Conservation (phyloP, 2,888 invertebrate genomes). For the Shargacucullia verbasci region DNA sequence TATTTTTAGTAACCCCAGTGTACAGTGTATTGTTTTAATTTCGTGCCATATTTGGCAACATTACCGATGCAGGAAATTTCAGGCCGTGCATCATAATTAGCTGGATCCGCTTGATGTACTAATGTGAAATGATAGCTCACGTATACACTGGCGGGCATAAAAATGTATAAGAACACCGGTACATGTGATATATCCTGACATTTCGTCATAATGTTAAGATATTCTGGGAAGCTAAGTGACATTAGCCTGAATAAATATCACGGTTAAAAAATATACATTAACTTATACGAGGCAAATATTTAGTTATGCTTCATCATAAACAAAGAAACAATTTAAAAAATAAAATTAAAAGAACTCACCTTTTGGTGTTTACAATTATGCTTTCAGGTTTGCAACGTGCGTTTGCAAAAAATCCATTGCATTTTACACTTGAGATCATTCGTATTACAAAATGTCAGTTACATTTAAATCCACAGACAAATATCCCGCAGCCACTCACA, state of each 20-base stretch:
- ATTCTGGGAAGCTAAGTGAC: no score
- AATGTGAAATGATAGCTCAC: constrained; percentile 6
- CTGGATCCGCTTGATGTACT: constrained; percentile 39
- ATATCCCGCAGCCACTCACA: constrained; percentile 46
- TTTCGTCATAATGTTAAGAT: no score
- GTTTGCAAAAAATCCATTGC: no score
- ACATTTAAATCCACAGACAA: constrained; percentile 36
- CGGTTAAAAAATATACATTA: no score
- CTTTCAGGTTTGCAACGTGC: no score
- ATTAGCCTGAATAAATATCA: no score
- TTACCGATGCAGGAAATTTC: constrained; percentile 46
- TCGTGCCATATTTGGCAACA: constrained; percentile 54
- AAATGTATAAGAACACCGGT: background rate
- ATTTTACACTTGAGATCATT: background rate
- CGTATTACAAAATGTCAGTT: constrained; percentile 18
- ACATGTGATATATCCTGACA: no score
- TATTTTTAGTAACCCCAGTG: constrained; percentile 46
- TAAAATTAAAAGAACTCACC: no score
- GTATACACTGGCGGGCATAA: constrained; percentile 15
- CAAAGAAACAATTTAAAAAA: no score
- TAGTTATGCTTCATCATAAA: no score
- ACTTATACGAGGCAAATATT: no score
- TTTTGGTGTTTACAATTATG: no score
- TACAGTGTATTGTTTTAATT: constrained; percentile 44
- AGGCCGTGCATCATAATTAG: constrained; percentile 57